Base-by-base conservation (phyloP, 2,113 vertebrate species). In the Phylloscopus trochiloides region DNA sequence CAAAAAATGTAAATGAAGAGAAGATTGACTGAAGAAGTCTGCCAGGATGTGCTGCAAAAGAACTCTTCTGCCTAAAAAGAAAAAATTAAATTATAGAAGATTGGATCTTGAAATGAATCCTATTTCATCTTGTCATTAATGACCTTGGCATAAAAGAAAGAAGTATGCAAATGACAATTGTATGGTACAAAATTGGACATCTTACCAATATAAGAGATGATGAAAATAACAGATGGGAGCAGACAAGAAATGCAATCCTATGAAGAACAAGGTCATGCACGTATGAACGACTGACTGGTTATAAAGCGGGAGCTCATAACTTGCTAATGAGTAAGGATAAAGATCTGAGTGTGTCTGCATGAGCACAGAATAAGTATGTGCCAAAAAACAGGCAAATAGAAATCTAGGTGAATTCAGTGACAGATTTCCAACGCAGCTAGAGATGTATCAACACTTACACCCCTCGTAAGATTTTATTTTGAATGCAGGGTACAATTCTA, bases 121-220 rank as follows among this genome's bases (percentile, higher is more conserved):
- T 70, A 25, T 84, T 91, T 94, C 21, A 65, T 81, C 34, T 59
- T 82, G 29, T 50, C 52, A 79, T 88, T 94, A 93, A 79, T 79
- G 75, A 92, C 58, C 31, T 90, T 79, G 43, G 31, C 52, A 73
- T 42, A 82, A 81, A 14, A 84, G 4, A 82, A 16, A 85, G 28
- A 83, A 74, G 21, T 71, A 85, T 75, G 66, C 6, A 78, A 83
- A 92, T 83, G 6, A 45, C 2, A 17, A 36, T n/a, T 75, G 14
- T 28, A 31, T n/a, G 17, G 34, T 78, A 90, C 31, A 88, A 87
- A 92, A 59, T 6, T 63, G 36, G 48, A 40, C 36, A 31, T 43
- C 47, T 47, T 78, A 65, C 12, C 62, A 73, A 26, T 58, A 75
- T 10, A 31, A 38, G 7, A 81, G 51, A 67, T 32, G 14, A 90